Evolutionary conservation across 2,113 vertebrate genomes (phyloP).

Genomic region (Arenaria interpres): DNA sequence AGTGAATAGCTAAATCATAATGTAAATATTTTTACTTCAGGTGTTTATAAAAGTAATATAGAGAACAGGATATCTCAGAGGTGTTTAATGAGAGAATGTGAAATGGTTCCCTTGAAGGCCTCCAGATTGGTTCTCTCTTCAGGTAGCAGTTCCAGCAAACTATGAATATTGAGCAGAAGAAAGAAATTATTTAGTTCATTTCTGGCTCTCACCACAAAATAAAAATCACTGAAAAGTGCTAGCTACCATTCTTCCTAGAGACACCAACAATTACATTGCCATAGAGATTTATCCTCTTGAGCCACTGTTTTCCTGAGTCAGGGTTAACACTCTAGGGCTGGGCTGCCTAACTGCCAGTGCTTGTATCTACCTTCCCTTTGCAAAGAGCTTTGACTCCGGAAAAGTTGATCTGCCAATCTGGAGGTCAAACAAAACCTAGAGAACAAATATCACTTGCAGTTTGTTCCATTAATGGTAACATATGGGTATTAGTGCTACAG

Average conservation of each 20-base stretch:
- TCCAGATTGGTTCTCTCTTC: neutral
- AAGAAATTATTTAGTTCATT: neutral
- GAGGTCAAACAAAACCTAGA: slow-evolving; percentile 19
- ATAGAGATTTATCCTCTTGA: slow-evolving; percentile 21
- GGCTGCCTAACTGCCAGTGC: neutral
- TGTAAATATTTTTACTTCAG: slow-evolving; percentile 61
- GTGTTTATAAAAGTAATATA: slow-evolving; percentile 36
- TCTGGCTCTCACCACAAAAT: neutral
- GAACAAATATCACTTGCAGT: neutral
- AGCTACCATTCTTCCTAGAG: neutral
- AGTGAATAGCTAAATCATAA: slow-evolving; percentile 14
- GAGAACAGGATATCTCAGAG: slow-evolving; percentile 35
- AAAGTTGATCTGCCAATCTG: slow-evolving; percentile 4
- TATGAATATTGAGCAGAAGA: neutral
- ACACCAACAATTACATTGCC: neutral
- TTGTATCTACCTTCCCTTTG: neutral
- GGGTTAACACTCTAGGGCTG: neutral
- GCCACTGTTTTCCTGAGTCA: neutral
- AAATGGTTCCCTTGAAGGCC: neutral
- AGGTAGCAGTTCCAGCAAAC: neutral
- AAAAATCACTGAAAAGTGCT: neutral
- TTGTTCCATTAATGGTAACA: neutral
- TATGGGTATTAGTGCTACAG: neutral
- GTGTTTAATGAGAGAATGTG: slow-evolving; percentile 11
- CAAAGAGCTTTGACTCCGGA: neutral